A percentile compares a stretch with the other conserved stretches of the same genome.
phyloP scores from a whole-genome alignment of 2,888 invertebrate genomes.

The Deilephila porcellus region DNA sequence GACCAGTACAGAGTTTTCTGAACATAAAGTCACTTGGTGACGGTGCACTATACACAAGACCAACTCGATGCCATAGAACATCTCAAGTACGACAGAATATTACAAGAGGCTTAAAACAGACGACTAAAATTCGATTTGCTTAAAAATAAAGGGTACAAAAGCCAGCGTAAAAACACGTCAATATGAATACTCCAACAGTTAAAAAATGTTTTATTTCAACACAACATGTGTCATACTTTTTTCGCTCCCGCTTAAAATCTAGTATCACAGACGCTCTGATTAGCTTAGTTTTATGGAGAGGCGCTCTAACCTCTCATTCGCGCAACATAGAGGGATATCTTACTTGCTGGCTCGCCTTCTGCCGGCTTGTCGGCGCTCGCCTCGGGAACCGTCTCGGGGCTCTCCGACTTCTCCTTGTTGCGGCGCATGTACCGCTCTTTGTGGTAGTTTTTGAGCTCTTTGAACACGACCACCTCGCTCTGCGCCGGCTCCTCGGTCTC shows the following conservation, averaged over 20 bases:
- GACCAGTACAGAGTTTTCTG: background rate
- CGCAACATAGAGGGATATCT: conserved; percentile 69
- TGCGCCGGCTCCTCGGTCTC: conserved; percentile 46
- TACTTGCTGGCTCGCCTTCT: conserved; percentile 74
- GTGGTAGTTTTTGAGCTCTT: conserved; percentile 83
- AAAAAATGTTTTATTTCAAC: conserved; percentile 79
- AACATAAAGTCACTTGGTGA: background rate
- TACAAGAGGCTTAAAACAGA: conserved; percentile 12
- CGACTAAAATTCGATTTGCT: background rate
- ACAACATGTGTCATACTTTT: conserved; percentile 54
- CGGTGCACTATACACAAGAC: background rate
- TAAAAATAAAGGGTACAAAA: conserved; percentile 64
- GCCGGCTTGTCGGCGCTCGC: conserved; percentile 41
- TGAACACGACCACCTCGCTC: conserved; percentile 74
- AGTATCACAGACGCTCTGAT: conserved; percentile 64
- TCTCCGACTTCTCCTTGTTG: conserved; percentile 86
- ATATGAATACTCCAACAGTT: conserved; percentile 79
- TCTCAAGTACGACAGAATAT: background rate
- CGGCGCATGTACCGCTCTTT: conserved; percentile 87
- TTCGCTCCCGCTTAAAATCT: conserved; percentile 62
- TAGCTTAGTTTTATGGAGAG: conserved; percentile 32
- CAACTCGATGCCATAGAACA: too few species aligned
- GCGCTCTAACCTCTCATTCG: conserved; percentile 50
- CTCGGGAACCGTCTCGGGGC: conserved; percentile 72
- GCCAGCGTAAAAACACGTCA: conserved; percentile 62